A percentile compares a stretch with the other conserved stretches of the same genome.
phyloP scores from a whole-genome alignment of 2,113 vertebrate species.

The Hippopotamus amphibius region DNA sequence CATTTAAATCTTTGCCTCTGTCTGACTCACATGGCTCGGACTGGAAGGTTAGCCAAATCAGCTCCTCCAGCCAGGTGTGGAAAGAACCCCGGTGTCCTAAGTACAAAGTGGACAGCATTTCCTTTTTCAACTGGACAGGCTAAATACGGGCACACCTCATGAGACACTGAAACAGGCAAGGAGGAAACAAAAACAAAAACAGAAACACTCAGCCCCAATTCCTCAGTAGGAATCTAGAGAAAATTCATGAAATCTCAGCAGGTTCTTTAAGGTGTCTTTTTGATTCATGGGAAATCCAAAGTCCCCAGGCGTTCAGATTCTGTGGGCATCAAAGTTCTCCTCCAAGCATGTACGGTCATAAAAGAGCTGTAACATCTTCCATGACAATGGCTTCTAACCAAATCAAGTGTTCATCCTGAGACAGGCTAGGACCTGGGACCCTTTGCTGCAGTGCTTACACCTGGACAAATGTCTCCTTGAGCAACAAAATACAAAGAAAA shows the following conservation, averaged over 20 bases:
- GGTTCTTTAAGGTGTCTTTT: neutral
- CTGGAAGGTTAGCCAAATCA: neutral
- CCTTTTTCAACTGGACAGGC: neutral
- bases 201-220: neutral
- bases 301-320: neutral
- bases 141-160: neutral
- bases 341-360: neutral
- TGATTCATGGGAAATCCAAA: neutral
- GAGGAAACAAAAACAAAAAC: neutral
- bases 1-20: constrained; percentile 50
- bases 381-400: neutral
- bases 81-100: neutral
- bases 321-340: neutral
- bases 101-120: neutral
- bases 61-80: constrained; percentile 63
- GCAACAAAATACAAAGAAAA: neutral
- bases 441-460: neutral
- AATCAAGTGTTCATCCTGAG: neutral
- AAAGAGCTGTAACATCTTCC: neutral
- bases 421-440: neutral
- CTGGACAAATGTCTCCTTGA: neutral
- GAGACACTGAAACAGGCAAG: neutral
- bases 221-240: neutral
- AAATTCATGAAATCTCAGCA: neutral
- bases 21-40: constrained; percentile 68